Evolutionary conservation across 2,888 invertebrate species (phyloP).

Genomic region (Aporophyla nigra): DNA sequence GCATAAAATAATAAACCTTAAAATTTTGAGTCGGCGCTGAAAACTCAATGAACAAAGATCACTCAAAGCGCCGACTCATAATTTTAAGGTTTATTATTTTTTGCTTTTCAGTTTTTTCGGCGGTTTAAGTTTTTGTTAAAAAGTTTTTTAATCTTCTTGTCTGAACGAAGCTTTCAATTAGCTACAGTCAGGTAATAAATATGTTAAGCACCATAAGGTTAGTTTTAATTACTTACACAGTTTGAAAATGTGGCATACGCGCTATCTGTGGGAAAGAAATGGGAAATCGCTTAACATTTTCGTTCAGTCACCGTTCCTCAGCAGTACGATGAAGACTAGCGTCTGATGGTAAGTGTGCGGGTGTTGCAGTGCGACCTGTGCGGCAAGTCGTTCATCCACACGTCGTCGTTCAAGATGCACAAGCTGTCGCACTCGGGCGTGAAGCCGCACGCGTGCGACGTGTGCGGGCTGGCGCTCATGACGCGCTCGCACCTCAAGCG

Average conservation of each 20-base stretch:
- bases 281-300: not conserved
- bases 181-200: not conserved
- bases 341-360: too few species aligned
- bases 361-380: slow-evolving; percentile 90
- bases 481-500: slow-evolving; percentile 93
- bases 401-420: slow-evolving; percentile 93
- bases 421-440: slow-evolving; percentile 92
- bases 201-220: not conserved
- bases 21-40: too few species aligned
- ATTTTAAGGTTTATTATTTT: too few species aligned
- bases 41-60: too few species aligned
- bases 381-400: slow-evolving; percentile 93
- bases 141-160: not conserved
- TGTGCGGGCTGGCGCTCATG: slow-evolving; percentile 92
- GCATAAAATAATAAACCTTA: too few species aligned
- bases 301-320: not conserved
- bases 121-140: too few species aligned
- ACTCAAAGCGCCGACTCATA: too few species aligned
- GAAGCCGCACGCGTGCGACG: slow-evolving; percentile 91
- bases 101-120: too few species aligned
- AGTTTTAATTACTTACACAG: not conserved
- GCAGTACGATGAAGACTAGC: not conserved
- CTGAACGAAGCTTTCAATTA: not conserved
- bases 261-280: not conserved
- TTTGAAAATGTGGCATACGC: not conserved